Evolutionary conservation across 2,888 invertebrate species (phyloP).

Genomic region (Dusona sp.): DNA sequence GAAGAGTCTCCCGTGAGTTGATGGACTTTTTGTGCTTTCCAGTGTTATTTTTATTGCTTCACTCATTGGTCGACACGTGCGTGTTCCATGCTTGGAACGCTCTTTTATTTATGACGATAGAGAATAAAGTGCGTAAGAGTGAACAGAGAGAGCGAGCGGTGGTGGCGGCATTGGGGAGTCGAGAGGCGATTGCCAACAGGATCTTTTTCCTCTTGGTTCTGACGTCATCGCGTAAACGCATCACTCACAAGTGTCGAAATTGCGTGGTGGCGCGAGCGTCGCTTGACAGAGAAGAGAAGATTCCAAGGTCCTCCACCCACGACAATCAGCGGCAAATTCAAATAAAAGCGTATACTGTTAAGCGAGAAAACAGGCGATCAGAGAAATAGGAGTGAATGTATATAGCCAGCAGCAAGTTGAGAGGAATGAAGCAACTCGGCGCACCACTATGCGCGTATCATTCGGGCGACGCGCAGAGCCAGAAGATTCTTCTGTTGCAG

Average conservation of each 20-base stretch:
- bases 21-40: background rate
- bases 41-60: constrained; percentile 6
- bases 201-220: constrained; percentile 72
- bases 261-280: constrained; percentile 70
- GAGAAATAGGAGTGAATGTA: constrained; percentile 39
- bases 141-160: background rate
- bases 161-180: background rate
- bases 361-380: constrained; percentile 52
- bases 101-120: constrained; percentile 69
- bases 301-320: constrained; percentile 70
- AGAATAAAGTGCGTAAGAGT: constrained; percentile 44
- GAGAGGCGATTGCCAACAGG: constrained; percentile 60
- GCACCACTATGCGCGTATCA: constrained; percentile 37
- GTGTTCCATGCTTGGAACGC: constrained; percentile 5
- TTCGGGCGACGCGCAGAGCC: constrained; percentile 19
- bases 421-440: constrained; percentile 54
- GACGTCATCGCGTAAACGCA: constrained; percentile 77
- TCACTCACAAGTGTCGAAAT: constrained; percentile 77
- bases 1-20: background rate
- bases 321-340: constrained; percentile 81
- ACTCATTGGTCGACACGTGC: constrained; percentile 15
- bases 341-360: constrained; percentile 69
- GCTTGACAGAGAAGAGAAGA: constrained; percentile 36
- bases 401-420: constrained; percentile 20
- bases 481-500: background rate